These are phyloP conservation scores for Aplysina aerophoba DNA, from an alignment of 37 sponge, comb jelly and placozoan species.

Conservation along the genomic window DNA sequence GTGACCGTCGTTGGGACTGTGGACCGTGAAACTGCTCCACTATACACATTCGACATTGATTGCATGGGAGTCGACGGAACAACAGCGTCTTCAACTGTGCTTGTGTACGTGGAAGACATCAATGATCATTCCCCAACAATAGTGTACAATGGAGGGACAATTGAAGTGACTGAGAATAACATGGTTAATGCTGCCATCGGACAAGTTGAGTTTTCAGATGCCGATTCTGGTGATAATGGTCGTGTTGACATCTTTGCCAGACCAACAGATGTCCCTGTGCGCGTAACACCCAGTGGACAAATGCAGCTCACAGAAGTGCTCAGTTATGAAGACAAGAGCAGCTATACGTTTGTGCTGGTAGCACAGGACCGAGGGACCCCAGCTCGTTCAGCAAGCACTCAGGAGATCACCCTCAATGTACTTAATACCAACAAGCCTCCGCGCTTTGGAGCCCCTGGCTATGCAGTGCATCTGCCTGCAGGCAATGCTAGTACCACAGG, in stretches of 20 bases:
- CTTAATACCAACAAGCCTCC: not conserved
- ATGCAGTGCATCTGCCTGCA: not conserved
- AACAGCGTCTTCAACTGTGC: not conserved
- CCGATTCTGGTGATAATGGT: constrained; percentile 4
- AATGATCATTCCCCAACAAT: not conserved
- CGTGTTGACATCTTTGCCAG: not conserved
- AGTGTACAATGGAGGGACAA: not conserved
- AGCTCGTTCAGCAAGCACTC: not conserved
- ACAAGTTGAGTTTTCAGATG: not conserved
- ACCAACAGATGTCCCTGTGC: not conserved
- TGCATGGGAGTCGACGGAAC: not conserved
- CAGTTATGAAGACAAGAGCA: not conserved
- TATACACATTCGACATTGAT: not conserved
- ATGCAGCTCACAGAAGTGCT: not conserved
- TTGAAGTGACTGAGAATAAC: constrained; percentile 1
- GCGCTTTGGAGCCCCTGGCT: not conserved
- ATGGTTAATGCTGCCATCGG: not conserved
- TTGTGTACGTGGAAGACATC: not conserved
- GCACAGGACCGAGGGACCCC: not conserved
- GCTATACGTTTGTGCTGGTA: not conserved
- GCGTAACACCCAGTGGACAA: not conserved
- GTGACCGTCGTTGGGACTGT: not conserved
- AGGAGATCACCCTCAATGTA: not conserved
- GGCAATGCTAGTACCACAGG: not conserved
- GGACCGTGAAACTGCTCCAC: not conserved